Percentiles rank a stretch among this genome's conserved stretches.
Evolutionary conservation across 2,113 vertebrate species (phyloP).

Genomic region (Percina caprodes): DNA sequence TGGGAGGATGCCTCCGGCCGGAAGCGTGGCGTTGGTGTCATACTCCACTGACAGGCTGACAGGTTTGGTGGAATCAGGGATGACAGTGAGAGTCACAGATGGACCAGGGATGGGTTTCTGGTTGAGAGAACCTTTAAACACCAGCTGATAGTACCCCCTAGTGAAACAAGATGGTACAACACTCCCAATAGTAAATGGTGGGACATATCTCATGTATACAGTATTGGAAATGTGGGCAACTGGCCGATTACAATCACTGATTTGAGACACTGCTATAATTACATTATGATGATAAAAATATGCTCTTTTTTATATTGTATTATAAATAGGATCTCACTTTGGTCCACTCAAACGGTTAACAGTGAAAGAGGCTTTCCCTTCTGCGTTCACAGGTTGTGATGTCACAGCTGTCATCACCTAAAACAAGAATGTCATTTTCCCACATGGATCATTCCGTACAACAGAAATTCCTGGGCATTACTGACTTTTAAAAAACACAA

Average conservation of each 20-base stretch:
- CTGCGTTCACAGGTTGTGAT: constrained; percentile 81
- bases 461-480: neutral
- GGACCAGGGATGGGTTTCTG: constrained; percentile 83
- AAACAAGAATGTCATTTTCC: constrained; percentile 7
- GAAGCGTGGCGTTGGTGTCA: constrained; percentile 78
- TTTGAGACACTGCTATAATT: neutral
- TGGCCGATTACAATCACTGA: neutral
- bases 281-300: neutral
- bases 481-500: neutral
- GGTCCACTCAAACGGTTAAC: constrained; percentile 84
- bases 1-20: constrained; percentile 88
- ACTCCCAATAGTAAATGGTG: neutral
- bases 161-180: constrained; percentile 50
- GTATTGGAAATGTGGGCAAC: neutral
- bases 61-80: constrained; percentile 91
- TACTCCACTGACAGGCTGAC: constrained; percentile 86
- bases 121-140: constrained; percentile 82
- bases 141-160: constrained; percentile 89
- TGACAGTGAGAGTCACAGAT: constrained; percentile 86
- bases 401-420: constrained; percentile 68
- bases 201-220: neutral
- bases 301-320: neutral
- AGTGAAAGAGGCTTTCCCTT: constrained; percentile 87
- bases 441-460: neutral
- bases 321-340: constrained; percentile 84